Evolutionary conservation across 2,113 vertebrate genomes (phyloP), one percentile per base, ranked within the genome.

Genomic region (Percina caprodes): DNA sequence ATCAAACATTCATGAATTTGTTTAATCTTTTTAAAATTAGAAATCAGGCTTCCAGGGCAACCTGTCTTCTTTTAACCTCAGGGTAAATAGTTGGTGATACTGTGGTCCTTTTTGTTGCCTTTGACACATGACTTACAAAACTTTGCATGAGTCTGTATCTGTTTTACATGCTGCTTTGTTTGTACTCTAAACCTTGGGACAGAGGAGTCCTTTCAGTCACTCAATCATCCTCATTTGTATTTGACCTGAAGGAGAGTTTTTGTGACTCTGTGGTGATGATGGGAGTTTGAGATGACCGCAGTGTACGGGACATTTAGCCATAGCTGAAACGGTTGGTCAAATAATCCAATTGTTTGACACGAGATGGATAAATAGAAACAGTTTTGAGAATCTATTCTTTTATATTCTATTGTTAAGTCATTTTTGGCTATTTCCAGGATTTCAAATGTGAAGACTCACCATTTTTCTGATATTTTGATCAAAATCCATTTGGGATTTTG

Each of bases 141-240:
- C 33, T 87, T 83, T 86, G 78, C 76, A 66, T 79, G 42, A 13
- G 14, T 1, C 67, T 4, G 65, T 48, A 24, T 23, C 23, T 14
- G 71, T 72, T 91, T 92, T 89, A 73, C 83, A 80, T 77, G 69
- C 80, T 79, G 73, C 61, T 92, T 87, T 88, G 85, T 85, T 86
- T 89, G 66, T 80, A 45, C 63, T 77, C 69, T 61, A 2, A 70
- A 45, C 24, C n/a, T 35, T 11, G 42, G 45, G 59, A 72, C 21
- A 39, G 19, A 48, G 55, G 8, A n/a, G 7, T 6, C 6, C 7
- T 16, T 30, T 24, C 23, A 54, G 16, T 60, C 19, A 0, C 33
- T 62, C 6, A 51, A 6, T 73, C 67, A 2, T 39, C 33, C 68
- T 66, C 45, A 24, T 77, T 89, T 69, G 68, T 33, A 0, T 69